Conservation (phyloP, 1,140 invertebrate genomes). For the Hylaeus volcanicus region DNA sequence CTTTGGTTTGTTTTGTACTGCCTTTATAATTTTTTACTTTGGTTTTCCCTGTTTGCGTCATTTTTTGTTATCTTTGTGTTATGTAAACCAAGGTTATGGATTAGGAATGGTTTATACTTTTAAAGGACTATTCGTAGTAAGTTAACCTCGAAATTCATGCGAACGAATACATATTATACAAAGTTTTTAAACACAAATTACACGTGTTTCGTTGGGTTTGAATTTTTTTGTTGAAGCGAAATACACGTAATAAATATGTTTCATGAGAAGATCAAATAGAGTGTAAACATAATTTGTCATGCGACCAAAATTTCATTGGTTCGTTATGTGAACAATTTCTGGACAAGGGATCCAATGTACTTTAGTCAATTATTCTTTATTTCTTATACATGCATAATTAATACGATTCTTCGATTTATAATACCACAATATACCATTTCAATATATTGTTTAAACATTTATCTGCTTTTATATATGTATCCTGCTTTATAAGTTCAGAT, state of each 20-base stretch:
- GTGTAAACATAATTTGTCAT: too few relatives aligned
- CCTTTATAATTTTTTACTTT: background rate
- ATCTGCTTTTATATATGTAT: too few relatives aligned
- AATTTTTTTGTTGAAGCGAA: background rate
- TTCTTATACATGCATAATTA: too few relatives aligned
- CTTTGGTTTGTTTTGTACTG: background rate
- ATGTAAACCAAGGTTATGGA: background rate
- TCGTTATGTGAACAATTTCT: too few relatives aligned
- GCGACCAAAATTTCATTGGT: too few relatives aligned
- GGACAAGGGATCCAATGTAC: too few relatives aligned
- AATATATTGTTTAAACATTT: too few relatives aligned
- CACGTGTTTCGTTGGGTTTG: background rate
- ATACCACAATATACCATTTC: too few relatives aligned
- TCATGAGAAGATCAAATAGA: too few relatives aligned
- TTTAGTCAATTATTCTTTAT: too few relatives aligned
- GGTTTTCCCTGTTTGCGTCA: background rate
- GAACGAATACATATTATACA: background rate
- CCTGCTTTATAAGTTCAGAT: too few relatives aligned
- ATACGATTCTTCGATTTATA: too few relatives aligned
- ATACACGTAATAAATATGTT: background rate
- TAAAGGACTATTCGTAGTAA: background rate
- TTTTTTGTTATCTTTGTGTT: background rate
- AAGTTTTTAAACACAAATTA: background rate
- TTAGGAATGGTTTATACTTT: background rate
- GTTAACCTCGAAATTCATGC: background rate